phyloP scores from a whole-genome alignment of 2,113 vertebrate species.

The Sphaerodactylus townsendi region DNA sequence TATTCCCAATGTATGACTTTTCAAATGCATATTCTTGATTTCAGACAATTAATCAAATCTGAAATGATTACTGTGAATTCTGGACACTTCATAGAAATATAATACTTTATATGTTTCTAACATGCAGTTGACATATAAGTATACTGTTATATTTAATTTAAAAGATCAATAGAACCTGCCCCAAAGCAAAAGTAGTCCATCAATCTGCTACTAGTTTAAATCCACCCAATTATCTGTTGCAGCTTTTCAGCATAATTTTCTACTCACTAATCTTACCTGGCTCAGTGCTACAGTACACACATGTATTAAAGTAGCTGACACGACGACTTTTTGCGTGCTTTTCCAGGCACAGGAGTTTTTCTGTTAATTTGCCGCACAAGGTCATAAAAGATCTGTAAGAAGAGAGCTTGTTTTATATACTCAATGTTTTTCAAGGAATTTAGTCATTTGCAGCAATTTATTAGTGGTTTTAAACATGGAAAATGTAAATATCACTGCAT shows the following conservation, averaged over 20 bases:
- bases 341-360: conserved; percentile 91
- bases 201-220: background rate
- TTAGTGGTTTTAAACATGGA: too few species aligned
- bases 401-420: conserved; percentile 29
- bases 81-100: background rate
- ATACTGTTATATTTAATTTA: background rate
- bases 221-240: background rate
- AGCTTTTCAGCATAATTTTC: background rate
- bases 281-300: conserved; percentile 87
- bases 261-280: conserved; percentile 75
- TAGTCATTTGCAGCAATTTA: background rate
- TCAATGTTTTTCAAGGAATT: background rate
- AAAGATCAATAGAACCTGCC: background rate
- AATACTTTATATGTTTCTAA: background rate
- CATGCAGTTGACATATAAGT: too few species aligned
- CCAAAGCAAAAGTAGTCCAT: background rate
- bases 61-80: background rate
- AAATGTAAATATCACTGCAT: background rate
- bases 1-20: too few species aligned
- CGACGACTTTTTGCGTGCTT: conserved; percentile 89
- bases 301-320: conserved; percentile 91
- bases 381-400: conserved; percentile 90
- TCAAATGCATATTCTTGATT: background rate
- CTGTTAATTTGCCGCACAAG: conserved; percentile 95
- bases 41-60: background rate